Conservation (phyloP, 2,797 vertebrate species). For the Caiman crocodilus region DNA sequence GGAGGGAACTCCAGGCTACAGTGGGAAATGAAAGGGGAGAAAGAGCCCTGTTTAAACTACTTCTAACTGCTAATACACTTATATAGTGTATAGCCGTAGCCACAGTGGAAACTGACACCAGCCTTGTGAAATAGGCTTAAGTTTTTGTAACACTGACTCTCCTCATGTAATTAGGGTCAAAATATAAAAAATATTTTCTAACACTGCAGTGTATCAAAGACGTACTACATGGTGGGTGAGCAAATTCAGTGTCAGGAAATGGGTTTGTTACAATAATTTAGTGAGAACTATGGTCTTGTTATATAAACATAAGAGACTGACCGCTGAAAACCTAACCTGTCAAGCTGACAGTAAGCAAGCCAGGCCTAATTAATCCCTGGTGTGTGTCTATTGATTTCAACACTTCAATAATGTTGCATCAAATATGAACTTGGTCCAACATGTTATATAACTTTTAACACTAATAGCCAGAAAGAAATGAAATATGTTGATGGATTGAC, state of each 20-base stretch:
- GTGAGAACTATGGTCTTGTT: neutral
- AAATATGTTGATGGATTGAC: neutral
- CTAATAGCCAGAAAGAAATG: neutral
- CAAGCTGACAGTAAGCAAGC: neutral
- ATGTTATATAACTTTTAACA: neutral
- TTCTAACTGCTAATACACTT: neutral
- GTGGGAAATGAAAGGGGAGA: constrained; percentile 49
- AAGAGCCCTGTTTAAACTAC: constrained; percentile 15
- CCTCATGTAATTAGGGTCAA: neutral
- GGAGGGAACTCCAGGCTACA: constrained; percentile 40
- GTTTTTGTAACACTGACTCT: accelerated
- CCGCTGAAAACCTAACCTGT: neutral
- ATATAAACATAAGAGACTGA: neutral
- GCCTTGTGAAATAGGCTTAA: neutral
- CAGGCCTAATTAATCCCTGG: neutral
- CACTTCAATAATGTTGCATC: neutral
- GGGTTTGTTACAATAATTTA: neutral
- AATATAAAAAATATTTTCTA: neutral
- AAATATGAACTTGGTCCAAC: neutral
- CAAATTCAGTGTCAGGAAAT: neutral
- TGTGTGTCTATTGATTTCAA: constrained; percentile 15
- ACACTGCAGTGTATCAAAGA: neutral
- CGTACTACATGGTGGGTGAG: neutral
- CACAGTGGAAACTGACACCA: neutral
- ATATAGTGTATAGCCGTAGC: neutral